A percentile compares a stretch with the other conserved stretches of the same genome.
phyloP scores from a whole-genome alignment of 2,888 invertebrate genomes.

The Siphlonurus alternatus region DNA sequence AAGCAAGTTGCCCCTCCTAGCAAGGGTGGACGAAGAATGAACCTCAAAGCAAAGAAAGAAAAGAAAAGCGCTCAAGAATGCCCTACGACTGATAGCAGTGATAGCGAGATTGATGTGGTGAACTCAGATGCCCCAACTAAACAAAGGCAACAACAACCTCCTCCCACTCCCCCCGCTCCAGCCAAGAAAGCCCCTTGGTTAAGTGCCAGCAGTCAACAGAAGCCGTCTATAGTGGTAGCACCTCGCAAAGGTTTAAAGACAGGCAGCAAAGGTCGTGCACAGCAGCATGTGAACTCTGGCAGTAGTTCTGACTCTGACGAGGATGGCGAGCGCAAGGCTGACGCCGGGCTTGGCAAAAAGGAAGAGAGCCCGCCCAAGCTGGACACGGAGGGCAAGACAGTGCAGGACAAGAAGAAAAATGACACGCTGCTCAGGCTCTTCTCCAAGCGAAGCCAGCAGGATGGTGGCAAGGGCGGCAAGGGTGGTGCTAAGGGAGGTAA shows the following conservation, averaged over 20 bases:
- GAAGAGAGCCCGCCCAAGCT: constrained; percentile 27
- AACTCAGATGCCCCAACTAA: not conserved
- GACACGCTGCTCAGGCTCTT: constrained; percentile 48
- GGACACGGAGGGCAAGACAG: constrained; percentile 32
- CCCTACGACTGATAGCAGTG: not conserved
- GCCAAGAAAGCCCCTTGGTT: not conserved
- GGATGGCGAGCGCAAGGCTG: constrained; percentile 28
- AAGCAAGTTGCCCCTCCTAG: not conserved
- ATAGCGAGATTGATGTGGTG: not conserved
- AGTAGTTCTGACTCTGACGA: constrained; percentile 33
- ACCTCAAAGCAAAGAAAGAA: not conserved
- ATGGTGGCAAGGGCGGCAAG: constrained; percentile 28
- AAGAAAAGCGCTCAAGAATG: not conserved
- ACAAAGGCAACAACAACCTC: constrained; percentile 4
- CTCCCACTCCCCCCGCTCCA: not conserved
- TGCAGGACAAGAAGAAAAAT: constrained; percentile 52
- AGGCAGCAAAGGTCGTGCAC: not conserved
- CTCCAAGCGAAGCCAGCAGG: constrained; percentile 26
- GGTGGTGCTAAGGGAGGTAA: constrained; percentile 49
- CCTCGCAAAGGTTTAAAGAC: not conserved
- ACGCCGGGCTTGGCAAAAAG: constrained; percentile 16
- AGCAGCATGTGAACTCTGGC: constrained; percentile 18
- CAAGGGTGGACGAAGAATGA: not conserved
- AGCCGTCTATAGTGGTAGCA: not conserved
- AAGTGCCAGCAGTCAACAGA: not conserved